Percentiles rank a stretch among this genome's conserved stretches.
Conservation (phyloP, 1,140 invertebrate genomes). For the Cyclargus thomasi region DNA sequence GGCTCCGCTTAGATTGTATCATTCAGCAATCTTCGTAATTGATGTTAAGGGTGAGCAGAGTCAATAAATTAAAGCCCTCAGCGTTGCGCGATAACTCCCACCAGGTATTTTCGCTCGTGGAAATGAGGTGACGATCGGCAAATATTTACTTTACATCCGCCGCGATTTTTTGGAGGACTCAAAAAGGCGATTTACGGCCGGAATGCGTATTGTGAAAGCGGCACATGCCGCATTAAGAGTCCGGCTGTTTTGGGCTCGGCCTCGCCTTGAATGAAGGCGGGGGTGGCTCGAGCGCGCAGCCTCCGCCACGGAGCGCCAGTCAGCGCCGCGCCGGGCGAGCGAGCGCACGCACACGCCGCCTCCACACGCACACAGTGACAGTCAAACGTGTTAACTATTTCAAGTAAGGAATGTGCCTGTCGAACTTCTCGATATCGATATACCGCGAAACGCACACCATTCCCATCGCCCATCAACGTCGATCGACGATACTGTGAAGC, state of each 20-base stretch:
- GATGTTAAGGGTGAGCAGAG: neutral
- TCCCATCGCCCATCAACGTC: neutral
- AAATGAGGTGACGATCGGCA: neutral
- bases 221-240: slow-evolving; percentile 67
- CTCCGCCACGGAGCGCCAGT: slow-evolving; percentile 61
- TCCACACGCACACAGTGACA: slow-evolving; percentile 51
- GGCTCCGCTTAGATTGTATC: neutral
- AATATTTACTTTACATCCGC: neutral
- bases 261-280: slow-evolving; percentile 65
- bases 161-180: neutral
- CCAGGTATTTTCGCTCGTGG: neutral
- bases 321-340: slow-evolving; percentile 52
- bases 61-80: neutral
- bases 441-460: slow-evolving; percentile 32
- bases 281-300: slow-evolving; percentile 57
- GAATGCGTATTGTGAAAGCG: slow-evolving; percentile 48
- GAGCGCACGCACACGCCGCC: slow-evolving; percentile 44
- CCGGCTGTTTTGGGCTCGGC: slow-evolving; percentile 64
- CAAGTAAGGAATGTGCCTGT: slow-evolving; percentile 44
- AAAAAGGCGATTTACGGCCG: neutral
- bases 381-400: slow-evolving; percentile 51
- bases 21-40: neutral
- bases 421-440: slow-evolving; percentile 45
- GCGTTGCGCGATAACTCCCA: neutral
- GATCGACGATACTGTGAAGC: neutral